Base-by-base conservation (phyloP, 1,140 invertebrate genomes). In the Eulimnadia texana region DNA sequence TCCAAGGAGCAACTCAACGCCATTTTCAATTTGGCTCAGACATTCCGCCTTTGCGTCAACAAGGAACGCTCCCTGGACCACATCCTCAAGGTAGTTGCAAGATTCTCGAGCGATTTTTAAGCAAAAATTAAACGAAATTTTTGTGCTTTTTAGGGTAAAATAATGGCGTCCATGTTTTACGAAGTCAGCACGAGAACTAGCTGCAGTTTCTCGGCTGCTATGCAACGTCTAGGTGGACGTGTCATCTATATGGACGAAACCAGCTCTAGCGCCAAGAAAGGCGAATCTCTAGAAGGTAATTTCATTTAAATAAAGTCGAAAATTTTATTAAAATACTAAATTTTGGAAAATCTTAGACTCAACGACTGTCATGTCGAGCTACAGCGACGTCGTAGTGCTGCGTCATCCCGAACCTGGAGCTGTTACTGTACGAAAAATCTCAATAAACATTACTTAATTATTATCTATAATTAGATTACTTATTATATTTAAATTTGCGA, bases 131-230 rank as follows among this genome's bases (percentile, higher is more conserved):
- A 42, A 6, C 16, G 11, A 9, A 16, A 54, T 23, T 28, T 54
- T 22, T 3, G 3, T 63, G 67, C 50, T 65, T 70, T 67, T 10
- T 62, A 87, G 78, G 94, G 93, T 50, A 95, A 95, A 78, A 79
- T 96, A 1, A 87, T 99, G 86, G 88, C 90, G 16, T 92, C 88
- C 0, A 84, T 99, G 69, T 99, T 99, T 72, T 99, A 94, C 74
- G 96, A 99, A 80, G 90, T 87, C 0, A 96, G 91, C 68, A 99
- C 96, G 0, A 79, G 97, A 65, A 99, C 97, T 0, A 86, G 84
- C 68, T 93, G 90, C 70, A 98, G 93, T 71, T 99, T 99, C 76
- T 79, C 88, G 3, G 88, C 89, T 1, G 97, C 97, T 2, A 97
- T 98, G 92, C 84, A 93, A 71, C 76, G 93, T 67, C 79, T 99